Percentiles rank a stretch among this genome's conserved stretches.
These are phyloP conservation scores for Nycteola revayana DNA, from an alignment of 2,888 invertebrate species.

Conservation along the genomic window DNA sequence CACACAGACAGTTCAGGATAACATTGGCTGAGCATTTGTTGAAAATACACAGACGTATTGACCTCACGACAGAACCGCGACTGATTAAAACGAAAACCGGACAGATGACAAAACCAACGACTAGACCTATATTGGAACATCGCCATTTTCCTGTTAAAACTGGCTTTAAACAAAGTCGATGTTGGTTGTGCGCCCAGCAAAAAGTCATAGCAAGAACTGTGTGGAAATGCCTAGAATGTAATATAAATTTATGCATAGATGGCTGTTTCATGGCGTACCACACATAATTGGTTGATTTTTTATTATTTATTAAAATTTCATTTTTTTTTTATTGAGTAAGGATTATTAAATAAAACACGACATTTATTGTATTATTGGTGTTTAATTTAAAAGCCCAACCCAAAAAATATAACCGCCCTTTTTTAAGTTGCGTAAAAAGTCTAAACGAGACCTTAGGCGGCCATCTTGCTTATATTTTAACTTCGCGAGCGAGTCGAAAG, in stretches of 20 bases:
- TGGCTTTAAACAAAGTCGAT: slow-evolving; percentile 13
- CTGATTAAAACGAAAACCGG: neutral
- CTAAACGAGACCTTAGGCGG: no score
- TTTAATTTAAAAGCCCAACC: no score
- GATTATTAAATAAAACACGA: no score
- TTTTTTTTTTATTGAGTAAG: no score
- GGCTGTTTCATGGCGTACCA: slow-evolving; percentile 22
- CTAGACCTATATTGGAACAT: slow-evolving; percentile 3
- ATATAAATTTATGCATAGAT: slow-evolving; percentile 25
- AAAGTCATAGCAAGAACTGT: slow-evolving; percentile 15
- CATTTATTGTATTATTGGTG: no score
- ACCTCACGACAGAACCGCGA: slow-evolving; percentile 9
- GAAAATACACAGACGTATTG: slow-evolving; percentile 6
- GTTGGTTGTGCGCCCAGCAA: slow-evolving; percentile 19
- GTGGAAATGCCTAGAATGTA: slow-evolving; percentile 29
- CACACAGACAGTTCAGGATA: slow-evolving; percentile 7
- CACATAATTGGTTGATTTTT: no score
- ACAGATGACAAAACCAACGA: neutral
- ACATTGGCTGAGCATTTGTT: slow-evolving; percentile 5
- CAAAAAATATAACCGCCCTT: no score
- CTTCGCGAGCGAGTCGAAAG: no score
- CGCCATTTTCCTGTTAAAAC: slow-evolving; percentile 23
- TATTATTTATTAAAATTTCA: no score
- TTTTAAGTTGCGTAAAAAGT: no score
- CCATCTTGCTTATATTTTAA: no score